Conservation (phyloP, 1,140 invertebrate genomes). For the Chelonus insularis region DNA sequence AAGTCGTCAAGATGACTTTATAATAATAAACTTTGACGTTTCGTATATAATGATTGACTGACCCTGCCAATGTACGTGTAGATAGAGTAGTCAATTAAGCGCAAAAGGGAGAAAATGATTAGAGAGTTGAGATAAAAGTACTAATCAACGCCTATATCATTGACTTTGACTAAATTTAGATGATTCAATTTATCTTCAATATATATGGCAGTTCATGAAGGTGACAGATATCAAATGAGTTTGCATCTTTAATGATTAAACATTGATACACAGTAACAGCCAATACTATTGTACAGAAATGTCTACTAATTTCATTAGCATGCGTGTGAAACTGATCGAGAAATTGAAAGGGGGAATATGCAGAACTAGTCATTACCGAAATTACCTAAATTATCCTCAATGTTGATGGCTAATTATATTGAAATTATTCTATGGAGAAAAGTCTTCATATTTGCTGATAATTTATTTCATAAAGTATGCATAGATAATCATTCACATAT, state of each 20-base stretch:
- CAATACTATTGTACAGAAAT: no score
- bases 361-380: no score
- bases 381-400: no score
- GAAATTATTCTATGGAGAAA: no score
- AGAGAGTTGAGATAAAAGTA: background rate
- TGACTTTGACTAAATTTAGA: background rate
- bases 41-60: background rate
- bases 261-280: conserved; percentile 16
- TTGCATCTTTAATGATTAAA: conserved; percentile 7
- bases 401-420: no score
- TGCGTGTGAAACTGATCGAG: no score
- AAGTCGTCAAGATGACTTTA: background rate
- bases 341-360: no score
- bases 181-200: background rate
- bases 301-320: no score
- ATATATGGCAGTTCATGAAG: background rate
- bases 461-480: no score
- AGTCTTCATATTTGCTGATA: no score
- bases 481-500: no score
- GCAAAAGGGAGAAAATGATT: background rate
- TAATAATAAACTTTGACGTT: background rate
- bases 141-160: background rate
- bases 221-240: background rate
- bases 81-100: background rate
- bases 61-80: no score